Evolutionary conservation across 2,888 invertebrate species (phyloP), one percentile per base, ranked within the genome.

Genomic region (Luperina nickerlii): DNA sequence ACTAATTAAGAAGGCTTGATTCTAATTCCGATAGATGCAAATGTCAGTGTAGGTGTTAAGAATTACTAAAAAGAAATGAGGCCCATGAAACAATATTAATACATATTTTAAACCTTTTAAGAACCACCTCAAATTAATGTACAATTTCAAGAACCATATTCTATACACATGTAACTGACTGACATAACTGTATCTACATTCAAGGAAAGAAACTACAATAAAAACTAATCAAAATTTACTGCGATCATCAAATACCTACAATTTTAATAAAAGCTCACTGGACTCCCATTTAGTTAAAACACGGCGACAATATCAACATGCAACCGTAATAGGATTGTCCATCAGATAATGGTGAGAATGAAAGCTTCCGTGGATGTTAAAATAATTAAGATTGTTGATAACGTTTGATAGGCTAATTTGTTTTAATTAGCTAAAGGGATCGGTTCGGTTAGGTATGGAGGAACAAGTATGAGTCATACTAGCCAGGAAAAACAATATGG

Each of bases 331-430:
- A 85, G 78, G 85, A 85, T 77, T 82, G 88, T 78, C 83, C 88
- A 84, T 89, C 88, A 78, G 87, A 88, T 89, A 87, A 78, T 78
- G 74, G 48, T 73, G 72, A 70, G 79, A 89, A 90, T 85, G 72
- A 81, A 86, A 79, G 77, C 84, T 88, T 90, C 83, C 88, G 89
- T 86, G 83, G 83, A 86, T 87, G 89, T 82, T 74, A 73, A 77
- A 84, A 87, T 85, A 85, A 89, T 90, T 85, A 76, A 89, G 89
- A 89, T 90, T 73, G 45, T 66, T 76, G 90, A 89, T 89, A 87
- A 85, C 69, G 32, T 79, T 86, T 83, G 76, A 84, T 83, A 74
- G 79, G 74, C 65, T 87, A 83, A 88, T 90, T 85, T 76, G 79
- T 86, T 86, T 83, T 86, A 87, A 87, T 89, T 88, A 87, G 76